These are phyloP conservation scores for Characodon lateralis DNA, from an alignment of 2,797 vertebrate genomes.

Conservation along the genomic window DNA sequence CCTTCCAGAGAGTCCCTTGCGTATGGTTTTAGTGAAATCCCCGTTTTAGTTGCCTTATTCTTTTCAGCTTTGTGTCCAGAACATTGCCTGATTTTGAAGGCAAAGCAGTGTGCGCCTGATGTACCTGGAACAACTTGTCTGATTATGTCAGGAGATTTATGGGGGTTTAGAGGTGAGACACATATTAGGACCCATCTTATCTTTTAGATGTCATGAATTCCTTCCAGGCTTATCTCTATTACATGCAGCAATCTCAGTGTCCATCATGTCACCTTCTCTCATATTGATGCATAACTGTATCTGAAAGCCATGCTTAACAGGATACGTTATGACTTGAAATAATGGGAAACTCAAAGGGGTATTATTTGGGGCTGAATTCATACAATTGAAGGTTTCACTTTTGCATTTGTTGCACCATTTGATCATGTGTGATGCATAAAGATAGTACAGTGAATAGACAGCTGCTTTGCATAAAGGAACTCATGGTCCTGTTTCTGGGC, in stretches of 20 bases:
- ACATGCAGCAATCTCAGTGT: constrained; percentile 11
- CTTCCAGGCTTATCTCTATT: constrained; percentile 42
- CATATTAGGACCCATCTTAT: constrained; percentile 26
- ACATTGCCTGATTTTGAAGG: constrained; percentile 6
- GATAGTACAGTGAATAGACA: neutral
- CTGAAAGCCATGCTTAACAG: neutral
- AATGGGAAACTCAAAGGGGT: neutral
- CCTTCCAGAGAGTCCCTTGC: neutral
- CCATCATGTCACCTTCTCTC: neutral
- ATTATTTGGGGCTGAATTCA: neutral
- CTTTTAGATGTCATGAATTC: constrained; percentile 36
- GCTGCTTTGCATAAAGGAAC: constrained; percentile 45
- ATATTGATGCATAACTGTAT: neutral
- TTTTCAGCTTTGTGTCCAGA: neutral
- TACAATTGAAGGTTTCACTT: neutral
- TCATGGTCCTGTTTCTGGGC: constrained; percentile 43
- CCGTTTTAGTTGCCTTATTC: neutral
- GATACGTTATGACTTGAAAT: neutral
- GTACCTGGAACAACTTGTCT: constrained; percentile 15
- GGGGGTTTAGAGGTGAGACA: constrained; percentile 10
- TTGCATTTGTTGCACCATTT: too few relatives aligned
- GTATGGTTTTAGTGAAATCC: constrained; percentile 3
- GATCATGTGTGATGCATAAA: too few relatives aligned
- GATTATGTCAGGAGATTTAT: neutral
- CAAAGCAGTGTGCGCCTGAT: constrained; percentile 2